Conservation (phyloP, 2,797 vertebrate genomes). For the Gambelia wislizenii region DNA sequence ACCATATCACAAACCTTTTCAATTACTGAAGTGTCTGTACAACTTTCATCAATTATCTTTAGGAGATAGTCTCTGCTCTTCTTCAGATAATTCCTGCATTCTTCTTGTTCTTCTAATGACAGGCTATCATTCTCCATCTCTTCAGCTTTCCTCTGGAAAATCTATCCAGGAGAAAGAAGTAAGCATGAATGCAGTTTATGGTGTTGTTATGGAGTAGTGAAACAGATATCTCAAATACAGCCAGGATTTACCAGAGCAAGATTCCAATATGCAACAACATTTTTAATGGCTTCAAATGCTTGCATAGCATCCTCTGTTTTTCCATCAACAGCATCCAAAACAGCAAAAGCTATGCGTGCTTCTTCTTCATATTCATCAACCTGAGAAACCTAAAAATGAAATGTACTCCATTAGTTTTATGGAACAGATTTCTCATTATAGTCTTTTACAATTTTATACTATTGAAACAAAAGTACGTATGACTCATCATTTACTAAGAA, state of each 20-base stretch:
- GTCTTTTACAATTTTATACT: neutral
- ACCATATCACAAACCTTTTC: slow-evolving; percentile 83
- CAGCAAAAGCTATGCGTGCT: slow-evolving; percentile 86
- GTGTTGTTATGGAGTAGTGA: neutral
- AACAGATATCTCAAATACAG: neutral
- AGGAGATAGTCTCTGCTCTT: slow-evolving; percentile 88
- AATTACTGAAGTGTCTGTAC: slow-evolving; percentile 82
- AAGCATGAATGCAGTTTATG: slow-evolving; percentile 19
- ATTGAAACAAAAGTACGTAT: neutral
- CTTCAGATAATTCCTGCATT: slow-evolving; percentile 83
- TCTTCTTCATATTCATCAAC: slow-evolving; percentile 88
- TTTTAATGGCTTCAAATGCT: slow-evolving; percentile 91
- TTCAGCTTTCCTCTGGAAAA: slow-evolving; percentile 93
- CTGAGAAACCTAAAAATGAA: slow-evolving; percentile 80
- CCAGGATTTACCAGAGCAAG: slow-evolving; percentile 88
- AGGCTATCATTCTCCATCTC: slow-evolving; percentile 88
- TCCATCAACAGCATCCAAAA: slow-evolving; percentile 92
- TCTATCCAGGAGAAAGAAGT: slow-evolving; percentile 76
- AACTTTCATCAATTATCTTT: slow-evolving; percentile 86
- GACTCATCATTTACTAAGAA: neutral
- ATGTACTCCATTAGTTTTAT: neutral
- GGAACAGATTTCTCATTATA: neutral
- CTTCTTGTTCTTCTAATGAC: slow-evolving; percentile 88
- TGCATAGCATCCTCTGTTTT: slow-evolving; percentile 91
- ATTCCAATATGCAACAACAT: slow-evolving; percentile 91